Base-by-base conservation (phyloP, 2,888 invertebrate species). In the Toxonevra muliebris region DNA sequence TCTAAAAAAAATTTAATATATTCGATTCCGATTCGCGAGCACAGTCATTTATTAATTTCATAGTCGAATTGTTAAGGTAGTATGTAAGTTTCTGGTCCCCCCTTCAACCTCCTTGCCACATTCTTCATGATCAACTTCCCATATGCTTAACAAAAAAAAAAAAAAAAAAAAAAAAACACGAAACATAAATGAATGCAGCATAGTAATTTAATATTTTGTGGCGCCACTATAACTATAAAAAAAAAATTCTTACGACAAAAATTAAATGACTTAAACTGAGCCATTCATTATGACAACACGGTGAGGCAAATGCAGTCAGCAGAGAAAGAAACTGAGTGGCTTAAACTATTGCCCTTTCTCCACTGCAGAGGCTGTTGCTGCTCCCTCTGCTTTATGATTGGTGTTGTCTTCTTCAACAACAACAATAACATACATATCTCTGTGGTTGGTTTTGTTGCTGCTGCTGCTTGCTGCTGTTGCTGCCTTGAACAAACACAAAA, bases 241-340 rank as follows among this genome's bases (percentile, higher is more conserved):
- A 80, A n/a, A 30, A 30, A 30, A 68, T 75, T 71, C 71, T 69
- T 73, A 73, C 73, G 76, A 74, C 72, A 73, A 79, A 82, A 82
- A 81, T 82, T 80, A 82, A 82, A 82, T 82, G 81, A 82, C 79
- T 80, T 79, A 76, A 80, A 79, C 79, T 79, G 79, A 77, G 74
- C 82, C 82, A 82, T 82, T 82, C 81, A 82, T 82, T 82, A 82
- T 82, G 82, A 80, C 81, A 80, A 82, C 81, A 82, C 81, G 65
- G 7, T 30, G 30, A 30, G 30, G 7, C 30, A 30, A 30, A 30
- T 30, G 30, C 30, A 48, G n/a, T 4, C 50, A 48, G 15, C 15
- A 4, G 2, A 7, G 2, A 48, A 7, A 4, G 15, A 48, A 8
- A 7, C 13, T n/a, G 15, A 48, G 15, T 15, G 15, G 50, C 50